Evolutionary conservation across 2,888 invertebrate genomes (phyloP).

Genomic region (Callyntrura sp.): DNA sequence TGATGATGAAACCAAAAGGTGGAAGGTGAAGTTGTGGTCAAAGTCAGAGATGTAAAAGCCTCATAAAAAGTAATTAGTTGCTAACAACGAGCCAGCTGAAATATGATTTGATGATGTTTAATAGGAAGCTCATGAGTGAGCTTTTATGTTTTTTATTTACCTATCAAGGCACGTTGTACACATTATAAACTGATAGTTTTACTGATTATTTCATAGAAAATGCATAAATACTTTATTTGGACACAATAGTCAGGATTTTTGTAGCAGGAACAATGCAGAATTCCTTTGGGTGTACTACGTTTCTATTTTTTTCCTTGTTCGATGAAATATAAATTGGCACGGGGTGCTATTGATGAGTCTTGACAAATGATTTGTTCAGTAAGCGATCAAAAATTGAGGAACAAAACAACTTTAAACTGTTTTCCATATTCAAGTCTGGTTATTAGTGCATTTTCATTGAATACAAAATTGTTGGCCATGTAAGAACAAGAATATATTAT

Average conservation of each 20-base stretch:
- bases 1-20: constrained; percentile 63
- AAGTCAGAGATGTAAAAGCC: constrained; percentile 65
- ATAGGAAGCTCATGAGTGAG: constrained; percentile 1
- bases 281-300: constrained; percentile 11
- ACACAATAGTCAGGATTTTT: constrained; percentile 11
- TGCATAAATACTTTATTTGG: background rate
- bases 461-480: background rate
- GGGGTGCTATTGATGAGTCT: constrained; percentile 26
- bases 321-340: constrained; percentile 23
- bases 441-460: background rate
- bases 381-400: too few species aligned
- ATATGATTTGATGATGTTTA: constrained; percentile 28
- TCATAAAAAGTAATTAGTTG: constrained; percentile 58
- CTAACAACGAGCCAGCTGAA: constrained; percentile 8
- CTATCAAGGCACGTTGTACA: background rate
- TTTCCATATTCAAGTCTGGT: background rate
- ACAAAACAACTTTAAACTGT: too few species aligned
- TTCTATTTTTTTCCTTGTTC: background rate
- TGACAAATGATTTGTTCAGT: background rate
- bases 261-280: background rate
- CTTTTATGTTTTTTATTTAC: background rate
- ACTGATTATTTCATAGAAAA: constrained; percentile 18
- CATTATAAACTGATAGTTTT: constrained; percentile 11
- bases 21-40: constrained; percentile 66
- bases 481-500: constrained; percentile 7